phyloP scores from a whole-genome alignment of 2,888 invertebrate species.

The Mimumesa dahlbomi region DNA sequence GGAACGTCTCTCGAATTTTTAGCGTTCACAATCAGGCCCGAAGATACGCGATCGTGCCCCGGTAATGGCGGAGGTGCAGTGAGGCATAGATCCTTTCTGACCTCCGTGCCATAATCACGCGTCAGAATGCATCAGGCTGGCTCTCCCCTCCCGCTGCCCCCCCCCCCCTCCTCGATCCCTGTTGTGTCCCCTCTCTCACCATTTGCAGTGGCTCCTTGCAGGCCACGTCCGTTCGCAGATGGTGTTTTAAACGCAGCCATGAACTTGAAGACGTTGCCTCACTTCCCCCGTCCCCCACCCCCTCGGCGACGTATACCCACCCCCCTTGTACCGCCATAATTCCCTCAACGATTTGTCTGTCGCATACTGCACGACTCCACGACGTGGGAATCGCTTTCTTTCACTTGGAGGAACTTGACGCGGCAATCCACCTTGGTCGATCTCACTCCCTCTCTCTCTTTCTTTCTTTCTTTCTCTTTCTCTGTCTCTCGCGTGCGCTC shows the following conservation, averaged over 20 bases:
- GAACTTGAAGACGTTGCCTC: constrained; percentile 69
- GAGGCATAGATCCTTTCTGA: constrained; percentile 78
- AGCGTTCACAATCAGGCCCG: constrained; percentile 44
- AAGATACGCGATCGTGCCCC: constrained; percentile 61
- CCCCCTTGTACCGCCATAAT: constrained; percentile 52
- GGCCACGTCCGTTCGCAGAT: constrained; percentile 71
- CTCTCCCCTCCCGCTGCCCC: constrained; percentile 18
- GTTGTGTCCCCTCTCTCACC: constrained; percentile 5
- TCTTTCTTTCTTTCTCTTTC: too few species aligned
- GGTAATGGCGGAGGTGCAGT: constrained; percentile 78
- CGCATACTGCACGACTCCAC: constrained; percentile 51
- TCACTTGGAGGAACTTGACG: constrained; percentile 19
- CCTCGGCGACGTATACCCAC: constrained; percentile 12
- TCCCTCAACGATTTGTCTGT: constrained; percentile 67
- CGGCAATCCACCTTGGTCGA: background rate
- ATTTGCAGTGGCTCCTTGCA: constrained; percentile 41
- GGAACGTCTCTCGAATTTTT: constrained; percentile 42
- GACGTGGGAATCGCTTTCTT: constrained; percentile 56
- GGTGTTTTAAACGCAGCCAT: constrained; percentile 73
- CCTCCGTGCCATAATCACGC: constrained; percentile 78
- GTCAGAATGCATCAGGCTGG: constrained; percentile 75
- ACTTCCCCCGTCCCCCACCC: constrained; percentile 31
- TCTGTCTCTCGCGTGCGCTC: too few species aligned
- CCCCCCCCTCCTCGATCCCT: constrained; percentile 21
- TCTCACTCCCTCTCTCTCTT: background rate